phyloP scores from a whole-genome alignment of 2,113 vertebrate species.

The Elephantulus edwardii region DNA sequence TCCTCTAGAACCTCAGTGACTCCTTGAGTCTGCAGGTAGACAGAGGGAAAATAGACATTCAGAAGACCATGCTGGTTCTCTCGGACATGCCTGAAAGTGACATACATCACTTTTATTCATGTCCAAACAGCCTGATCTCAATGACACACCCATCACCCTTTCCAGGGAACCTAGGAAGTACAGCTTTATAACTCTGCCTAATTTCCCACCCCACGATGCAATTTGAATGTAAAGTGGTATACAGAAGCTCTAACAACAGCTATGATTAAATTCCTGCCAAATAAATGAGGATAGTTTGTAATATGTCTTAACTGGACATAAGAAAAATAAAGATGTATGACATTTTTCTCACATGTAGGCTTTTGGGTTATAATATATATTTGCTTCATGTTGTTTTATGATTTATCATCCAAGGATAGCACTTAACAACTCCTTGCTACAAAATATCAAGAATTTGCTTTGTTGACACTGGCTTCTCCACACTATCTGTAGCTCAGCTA shows the following conservation, averaged over 20 bases:
- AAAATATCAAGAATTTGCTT: not conserved
- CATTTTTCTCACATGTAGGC: not conserved
- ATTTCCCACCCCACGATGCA: not conserved
- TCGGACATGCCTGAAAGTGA: not conserved
- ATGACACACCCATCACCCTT: not conserved
- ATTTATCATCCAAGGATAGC: not conserved
- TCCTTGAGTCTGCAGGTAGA: not conserved
- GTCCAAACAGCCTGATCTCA: not conserved
- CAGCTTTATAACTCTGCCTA: too few relatives aligned
- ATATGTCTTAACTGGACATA: too few relatives aligned
- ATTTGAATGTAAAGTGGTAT: fast-evolving
- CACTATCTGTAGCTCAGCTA: not conserved
- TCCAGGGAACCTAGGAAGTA: not conserved
- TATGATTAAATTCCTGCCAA: not conserved
- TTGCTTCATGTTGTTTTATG: not conserved
- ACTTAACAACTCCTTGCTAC: not conserved
- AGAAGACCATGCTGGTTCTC: not conserved
- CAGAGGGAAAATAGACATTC: not conserved
- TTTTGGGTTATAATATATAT: not conserved
- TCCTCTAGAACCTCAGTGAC: not conserved
- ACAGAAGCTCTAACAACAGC: not conserved
- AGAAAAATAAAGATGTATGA: not conserved
- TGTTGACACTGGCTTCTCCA: not conserved
- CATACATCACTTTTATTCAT: not conserved
- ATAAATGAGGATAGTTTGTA: too few relatives aligned